phyloP scores from a whole-genome alignment of 2,113 vertebrate species.

The Pandion haliaetus region DNA sequence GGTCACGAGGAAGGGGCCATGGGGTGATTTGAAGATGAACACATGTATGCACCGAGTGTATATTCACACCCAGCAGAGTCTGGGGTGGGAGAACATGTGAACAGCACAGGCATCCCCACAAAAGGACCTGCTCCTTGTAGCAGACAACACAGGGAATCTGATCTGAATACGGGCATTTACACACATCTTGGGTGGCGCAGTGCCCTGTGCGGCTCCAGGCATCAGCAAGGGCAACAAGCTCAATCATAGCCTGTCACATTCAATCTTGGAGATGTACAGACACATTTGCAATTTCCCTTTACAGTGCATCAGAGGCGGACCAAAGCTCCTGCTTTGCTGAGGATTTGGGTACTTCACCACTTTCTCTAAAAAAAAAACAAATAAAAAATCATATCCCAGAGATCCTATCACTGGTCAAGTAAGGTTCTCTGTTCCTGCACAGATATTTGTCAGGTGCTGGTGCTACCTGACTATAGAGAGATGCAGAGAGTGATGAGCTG shows the following conservation, averaged over 20 bases:
- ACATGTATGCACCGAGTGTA: rapidly evolving
- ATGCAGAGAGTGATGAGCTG: not conserved
- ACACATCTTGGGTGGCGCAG: not conserved
- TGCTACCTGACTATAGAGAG: not conserved
- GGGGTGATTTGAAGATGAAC: not conserved
- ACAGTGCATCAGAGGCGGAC: not conserved
- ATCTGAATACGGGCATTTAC: not conserved
- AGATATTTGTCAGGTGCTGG: not conserved
- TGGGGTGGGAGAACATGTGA: rapidly evolving
- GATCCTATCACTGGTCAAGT: not conserved
- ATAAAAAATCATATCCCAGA: not conserved
- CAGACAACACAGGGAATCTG: not conserved
- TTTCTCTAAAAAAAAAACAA: not conserved
- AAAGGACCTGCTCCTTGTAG: not conserved
- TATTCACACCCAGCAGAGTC: not conserved
- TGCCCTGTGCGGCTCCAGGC: not conserved
- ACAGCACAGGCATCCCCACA: not conserved
- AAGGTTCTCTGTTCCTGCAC: not conserved
- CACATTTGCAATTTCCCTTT: not conserved
- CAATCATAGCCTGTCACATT: conserved; percentile 21
- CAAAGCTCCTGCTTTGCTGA: not conserved
- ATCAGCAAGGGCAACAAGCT: not conserved
- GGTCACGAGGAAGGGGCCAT: rapidly evolving
- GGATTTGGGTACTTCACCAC: not conserved
- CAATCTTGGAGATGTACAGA: not conserved